Conservation (phyloP, 2,113 vertebrate species). For the Cathartes aura region DNA sequence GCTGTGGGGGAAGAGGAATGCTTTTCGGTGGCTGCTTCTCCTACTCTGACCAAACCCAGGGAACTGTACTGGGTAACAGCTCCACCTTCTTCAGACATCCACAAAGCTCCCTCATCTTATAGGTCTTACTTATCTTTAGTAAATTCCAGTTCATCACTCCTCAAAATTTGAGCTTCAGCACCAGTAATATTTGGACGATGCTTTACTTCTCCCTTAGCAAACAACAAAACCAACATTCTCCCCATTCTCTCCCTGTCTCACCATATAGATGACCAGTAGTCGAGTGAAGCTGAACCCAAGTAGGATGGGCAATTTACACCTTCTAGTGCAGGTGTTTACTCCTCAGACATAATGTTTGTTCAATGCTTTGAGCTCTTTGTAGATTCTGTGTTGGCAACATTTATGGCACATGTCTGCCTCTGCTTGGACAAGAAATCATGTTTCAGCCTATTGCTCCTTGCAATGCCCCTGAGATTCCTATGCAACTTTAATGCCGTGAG, state of each 20-base stretch:
- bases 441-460: background rate
- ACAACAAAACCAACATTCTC: background rate
- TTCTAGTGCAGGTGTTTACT: background rate
- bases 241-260: background rate
- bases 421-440: background rate
- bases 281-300: background rate
- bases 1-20: background rate
- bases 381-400: background rate
- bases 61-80: background rate
- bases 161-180: background rate
- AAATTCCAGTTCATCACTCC: background rate
- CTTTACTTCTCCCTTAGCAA: background rate
- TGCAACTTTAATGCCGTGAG: background rate
- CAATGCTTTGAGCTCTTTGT: background rate
- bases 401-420: background rate
- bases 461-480: background rate
- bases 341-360: background rate
- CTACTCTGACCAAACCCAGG: background rate
- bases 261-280: background rate
- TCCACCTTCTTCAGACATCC: background rate
- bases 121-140: background rate
- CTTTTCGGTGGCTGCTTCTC: background rate
- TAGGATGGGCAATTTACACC: background rate
- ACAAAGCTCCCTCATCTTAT: background rate
- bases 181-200: background rate